Evolutionary conservation across 2,113 vertebrate genomes (phyloP), one percentile per base, ranked within the genome.

Genomic region (Dicrurus megarhynchus): DNA sequence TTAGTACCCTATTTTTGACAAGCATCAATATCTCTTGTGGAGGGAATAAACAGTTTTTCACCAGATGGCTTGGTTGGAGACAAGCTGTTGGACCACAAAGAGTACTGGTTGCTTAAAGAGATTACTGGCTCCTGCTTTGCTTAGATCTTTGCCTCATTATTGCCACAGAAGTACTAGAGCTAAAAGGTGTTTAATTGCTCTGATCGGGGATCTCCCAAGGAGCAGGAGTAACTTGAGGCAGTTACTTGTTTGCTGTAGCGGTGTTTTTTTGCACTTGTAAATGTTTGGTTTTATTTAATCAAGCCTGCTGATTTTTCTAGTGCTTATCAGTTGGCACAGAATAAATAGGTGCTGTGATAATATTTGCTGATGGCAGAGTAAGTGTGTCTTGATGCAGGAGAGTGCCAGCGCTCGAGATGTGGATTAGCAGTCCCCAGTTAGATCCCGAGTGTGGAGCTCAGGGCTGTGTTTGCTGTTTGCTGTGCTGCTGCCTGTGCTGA

Each of bases 361-460:
- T 47, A n/a, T 41, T 90, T 73, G 55, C 49, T 86, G 49, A 57
- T 60, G 9, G 2, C 16, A 32, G 46, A 42, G 24, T 24, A 11
- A 85, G 37, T 0, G 1, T 55, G 47, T 71, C 23, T 35, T 23
- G 50, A 8, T 67, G 42, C 35, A 28, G 61, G 41, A 52, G 81
- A 35, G 16, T 3, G 33, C 11, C 42, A 27, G 35, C 6, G 13
- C 28, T 33, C 6, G 52, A 15, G 69, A 1, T 5, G 16, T n/a
- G 33, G 37, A 0, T 49, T 44, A 26, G 64, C 4, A 2, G 18
- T 90, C 3, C 73, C 22, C 13, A 32, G 4, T 18, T 20, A 49
- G 76, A 32, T 42, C 6, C 24, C 0, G 0, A 32, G 23, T 6
- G 13, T n/a, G 37, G 24, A 18, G 13, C 37, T 42, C 1, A 1